Conservation (phyloP, 2,888 invertebrate genomes). For the Oxyteleia sp. region DNA sequence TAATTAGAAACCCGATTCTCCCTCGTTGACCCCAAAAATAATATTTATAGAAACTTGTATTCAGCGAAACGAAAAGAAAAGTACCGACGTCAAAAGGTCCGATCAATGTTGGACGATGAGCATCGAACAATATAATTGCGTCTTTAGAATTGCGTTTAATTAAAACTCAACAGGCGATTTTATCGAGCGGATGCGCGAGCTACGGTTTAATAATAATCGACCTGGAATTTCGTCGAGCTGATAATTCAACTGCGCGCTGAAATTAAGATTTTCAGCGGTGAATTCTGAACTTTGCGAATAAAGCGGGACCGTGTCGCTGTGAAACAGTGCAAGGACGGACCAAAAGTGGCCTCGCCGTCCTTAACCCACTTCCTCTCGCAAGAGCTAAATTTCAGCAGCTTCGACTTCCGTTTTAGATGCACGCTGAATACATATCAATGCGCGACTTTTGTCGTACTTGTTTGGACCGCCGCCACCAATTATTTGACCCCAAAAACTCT, state of each 20-base stretch:
- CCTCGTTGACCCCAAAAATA: slow-evolving; percentile 14
- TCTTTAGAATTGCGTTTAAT: slow-evolving; percentile 46
- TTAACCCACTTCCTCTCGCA: slow-evolving; percentile 51
- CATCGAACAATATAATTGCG: slow-evolving; percentile 33
- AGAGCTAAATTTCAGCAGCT: slow-evolving; percentile 35
- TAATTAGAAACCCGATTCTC: too few relatives aligned
- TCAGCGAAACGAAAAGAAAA: too few relatives aligned
- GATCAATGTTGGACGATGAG: slow-evolving; percentile 9
- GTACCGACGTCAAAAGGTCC: slow-evolving; percentile 15
- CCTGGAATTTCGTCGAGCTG: slow-evolving; percentile 22
- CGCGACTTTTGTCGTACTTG: too few relatives aligned
- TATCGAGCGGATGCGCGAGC: slow-evolving; percentile 12
- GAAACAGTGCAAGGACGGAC: slow-evolving; percentile 32
- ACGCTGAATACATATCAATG: too few relatives aligned
- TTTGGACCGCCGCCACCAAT: too few relatives aligned
- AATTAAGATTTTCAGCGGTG: slow-evolving; percentile 44
- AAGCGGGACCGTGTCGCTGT: slow-evolving; percentile 34
- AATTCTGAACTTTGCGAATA: slow-evolving; percentile 35
- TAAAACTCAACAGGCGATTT: slow-evolving; percentile 46
- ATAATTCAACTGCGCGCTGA: slow-evolving; percentile 9
- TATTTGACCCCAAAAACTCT: slow-evolving; percentile 35
- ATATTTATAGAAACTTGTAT: slow-evolving; percentile 16
- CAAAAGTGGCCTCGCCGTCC: slow-evolving; percentile 34
- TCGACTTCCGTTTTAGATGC: too few relatives aligned
- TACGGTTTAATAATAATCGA: slow-evolving; percentile 43